A percentile compares a stretch with the other conserved stretches of the same genome.
Evolutionary conservation across 2,113 vertebrate genomes (phyloP).

Genomic region (Callionymus lyra): DNA sequence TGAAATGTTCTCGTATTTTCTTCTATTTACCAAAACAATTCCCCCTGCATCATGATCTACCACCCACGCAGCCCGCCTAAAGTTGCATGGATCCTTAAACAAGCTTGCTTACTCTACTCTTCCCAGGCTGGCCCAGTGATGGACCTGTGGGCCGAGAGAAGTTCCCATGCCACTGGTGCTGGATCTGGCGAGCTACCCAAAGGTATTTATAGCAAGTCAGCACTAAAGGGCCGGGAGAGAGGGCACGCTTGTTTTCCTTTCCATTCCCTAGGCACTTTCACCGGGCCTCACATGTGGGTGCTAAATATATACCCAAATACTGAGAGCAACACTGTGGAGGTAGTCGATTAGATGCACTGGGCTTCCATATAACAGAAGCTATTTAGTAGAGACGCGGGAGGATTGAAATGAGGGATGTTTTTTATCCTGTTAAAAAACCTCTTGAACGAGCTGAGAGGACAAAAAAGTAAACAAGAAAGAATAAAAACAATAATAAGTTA

Average conservation of each 20-base stretch:
- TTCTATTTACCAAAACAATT: slow-evolving; percentile 4
- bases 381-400: neutral
- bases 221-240: slow-evolving; percentile 70
- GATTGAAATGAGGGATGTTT: slow-evolving; percentile 2
- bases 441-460: too few species aligned
- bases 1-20: slow-evolving; percentile 25
- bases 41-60: slow-evolving; percentile 2
- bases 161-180: slow-evolving; percentile 95
- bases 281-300: slow-evolving; percentile 70
- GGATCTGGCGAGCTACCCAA: slow-evolving; percentile 74
- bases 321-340: slow-evolving; percentile 49
- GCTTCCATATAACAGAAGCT: slow-evolving; percentile 18
- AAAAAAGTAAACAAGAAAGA: too few species aligned
- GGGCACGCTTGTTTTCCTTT: slow-evolving; percentile 94
- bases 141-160: slow-evolving; percentile 47
- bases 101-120: slow-evolving; percentile 33
- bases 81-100: slow-evolving; percentile 10
- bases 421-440: too few species aligned
- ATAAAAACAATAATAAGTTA: too few species aligned
- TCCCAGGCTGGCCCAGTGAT: slow-evolving; percentile 59
- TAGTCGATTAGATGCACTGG: slow-evolving; percentile 29
- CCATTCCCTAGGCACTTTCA: slow-evolving; percentile 80
- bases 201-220: slow-evolving; percentile 90
- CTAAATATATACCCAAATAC: slow-evolving; percentile 72
- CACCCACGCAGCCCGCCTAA: slow-evolving; percentile 17